phyloP scores from a whole-genome alignment of 2,113 vertebrate genomes.

The Tragelaphus strepsiceros region DNA sequence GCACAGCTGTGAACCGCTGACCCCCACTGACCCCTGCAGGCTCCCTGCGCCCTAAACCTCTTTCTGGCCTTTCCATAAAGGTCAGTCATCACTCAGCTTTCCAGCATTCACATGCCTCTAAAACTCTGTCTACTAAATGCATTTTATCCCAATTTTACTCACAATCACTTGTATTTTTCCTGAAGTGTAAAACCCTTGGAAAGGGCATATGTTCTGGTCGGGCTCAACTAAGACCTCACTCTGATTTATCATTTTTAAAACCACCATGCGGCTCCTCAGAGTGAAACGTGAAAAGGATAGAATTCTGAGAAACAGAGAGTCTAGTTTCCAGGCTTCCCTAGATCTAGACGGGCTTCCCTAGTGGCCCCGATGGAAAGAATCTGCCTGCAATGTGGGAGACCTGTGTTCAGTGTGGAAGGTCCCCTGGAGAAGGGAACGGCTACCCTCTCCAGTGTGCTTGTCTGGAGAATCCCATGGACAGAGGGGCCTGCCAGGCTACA shows the following conservation, averaged over 20 bases:
- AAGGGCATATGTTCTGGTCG: fast-evolving
- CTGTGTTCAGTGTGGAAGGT: neutral
- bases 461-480: neutral
- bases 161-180: neutral
- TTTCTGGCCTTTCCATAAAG: too few species aligned
- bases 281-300: neutral
- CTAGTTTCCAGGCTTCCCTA: neutral
- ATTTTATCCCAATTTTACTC: fast-evolving
- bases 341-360: neutral
- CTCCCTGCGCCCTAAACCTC: fast-evolving
- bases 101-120: fast-evolving
- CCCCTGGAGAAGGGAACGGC: neutral
- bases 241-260: neutral
- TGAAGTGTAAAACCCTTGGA: fast-evolving
- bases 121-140: neutral
- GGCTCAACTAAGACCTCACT: too few species aligned
- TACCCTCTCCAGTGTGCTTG: neutral
- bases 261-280: neutral
- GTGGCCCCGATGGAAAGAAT: neutral
- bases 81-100: fast-evolving
- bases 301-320: neutral
- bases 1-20: neutral
- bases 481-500: neutral
- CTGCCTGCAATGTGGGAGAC: neutral
- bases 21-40: fast-evolving